Evolutionary conservation across 2,888 invertebrate genomes (phyloP), one percentile per base, ranked within the genome.

Genomic region (Leistus spinibarbis): DNA sequence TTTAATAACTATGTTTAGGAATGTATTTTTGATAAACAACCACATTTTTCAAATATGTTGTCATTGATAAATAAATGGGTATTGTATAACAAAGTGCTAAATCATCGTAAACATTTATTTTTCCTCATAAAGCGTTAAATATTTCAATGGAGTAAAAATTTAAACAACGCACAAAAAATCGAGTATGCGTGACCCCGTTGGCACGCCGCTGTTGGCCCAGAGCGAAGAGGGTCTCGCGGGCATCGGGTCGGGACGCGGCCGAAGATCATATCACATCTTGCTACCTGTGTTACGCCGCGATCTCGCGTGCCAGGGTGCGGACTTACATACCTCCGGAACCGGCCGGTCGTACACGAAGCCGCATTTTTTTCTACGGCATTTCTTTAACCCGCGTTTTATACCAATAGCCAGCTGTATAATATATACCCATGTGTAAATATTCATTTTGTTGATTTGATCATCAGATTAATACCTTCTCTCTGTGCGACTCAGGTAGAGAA

Each of bases 251-350:
- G 78, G 80, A 77, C 79, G 81, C 81, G 82, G 82, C 78, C 69
- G 72, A 70, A 77, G 77, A 76, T 81, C 81, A 82, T 77, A 78
- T 79, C 77, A 78, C 78, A 78, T 76, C 77, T 17, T 70, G 81
- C 81, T 81, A 80, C 81, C 81, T 84, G 85, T 84, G 82, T 85
- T 85, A 85, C 85, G 82, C 82, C 81, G 81, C 82, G 82, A 86
- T 87, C 86, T 82, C 78, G 77, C 79, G 72, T 77, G 77, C 79
- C 79, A 78, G 78, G 87, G 87, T 86, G 80, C 85, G 69, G 84
- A 82, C 84, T 84, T 82, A 87, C 68, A 87, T 88, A 87, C 87
- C 86, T 87, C 88, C 87, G 85, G 88, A 87, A 87, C 87, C 87
- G 57, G 16, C 22, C 69, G 69, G 57, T 56, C 24, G 23, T 27